Percentiles rank a stretch among this genome's conserved stretches.
These are phyloP conservation scores for Solea senegalensis DNA, from an alignment of 2,113 vertebrate species.

Conservation along the genomic window DNA sequence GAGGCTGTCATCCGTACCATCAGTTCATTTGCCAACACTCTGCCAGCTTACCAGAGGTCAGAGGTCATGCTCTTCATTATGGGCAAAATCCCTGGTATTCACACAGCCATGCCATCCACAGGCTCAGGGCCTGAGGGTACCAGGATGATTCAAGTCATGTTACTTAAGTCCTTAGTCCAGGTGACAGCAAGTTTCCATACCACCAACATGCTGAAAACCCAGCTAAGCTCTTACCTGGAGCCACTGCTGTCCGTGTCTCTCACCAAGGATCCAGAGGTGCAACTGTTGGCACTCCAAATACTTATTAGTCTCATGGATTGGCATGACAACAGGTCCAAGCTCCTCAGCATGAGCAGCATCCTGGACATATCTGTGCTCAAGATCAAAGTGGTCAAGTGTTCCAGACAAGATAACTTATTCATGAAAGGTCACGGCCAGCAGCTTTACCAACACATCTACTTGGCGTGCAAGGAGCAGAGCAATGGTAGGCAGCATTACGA, in stretches of 20 bases:
- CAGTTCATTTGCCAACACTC: constrained; percentile 94
- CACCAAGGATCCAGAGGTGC: too few species aligned
- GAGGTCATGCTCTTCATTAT: constrained; percentile 99
- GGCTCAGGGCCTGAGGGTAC: constrained; percentile 88
- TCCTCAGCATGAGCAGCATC: constrained; percentile 90
- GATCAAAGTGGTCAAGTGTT: constrained; percentile 96
- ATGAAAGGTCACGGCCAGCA: constrained; percentile 99
- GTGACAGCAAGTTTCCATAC: constrained; percentile 94
- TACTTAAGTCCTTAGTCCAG: constrained; percentile 89
- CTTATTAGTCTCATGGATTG: constrained; percentile 95
- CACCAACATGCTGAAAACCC: too few species aligned
- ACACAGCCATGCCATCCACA: constrained; percentile 81
- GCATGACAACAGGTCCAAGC: constrained; percentile 90
- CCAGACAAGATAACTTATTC: constrained; percentile 95
- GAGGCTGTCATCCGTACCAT: constrained; percentile 95
- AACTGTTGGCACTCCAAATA: too few species aligned
- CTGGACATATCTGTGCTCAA: constrained; percentile 92
- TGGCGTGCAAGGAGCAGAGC: constrained; percentile 90
- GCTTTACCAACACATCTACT: constrained; percentile 94
- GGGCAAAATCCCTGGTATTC: constrained; percentile 92
- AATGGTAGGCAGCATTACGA: constrained; percentile 88
- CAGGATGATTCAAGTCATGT: constrained; percentile 94
- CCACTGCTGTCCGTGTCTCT: too few species aligned
- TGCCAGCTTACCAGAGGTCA: constrained; percentile 94
- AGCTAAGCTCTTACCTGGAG: too few species aligned